Percentiles rank a stretch among this genome's conserved stretches.
Conservation (phyloP, 2,797 vertebrate genomes). For the Tamandua tetradactyla region DNA sequence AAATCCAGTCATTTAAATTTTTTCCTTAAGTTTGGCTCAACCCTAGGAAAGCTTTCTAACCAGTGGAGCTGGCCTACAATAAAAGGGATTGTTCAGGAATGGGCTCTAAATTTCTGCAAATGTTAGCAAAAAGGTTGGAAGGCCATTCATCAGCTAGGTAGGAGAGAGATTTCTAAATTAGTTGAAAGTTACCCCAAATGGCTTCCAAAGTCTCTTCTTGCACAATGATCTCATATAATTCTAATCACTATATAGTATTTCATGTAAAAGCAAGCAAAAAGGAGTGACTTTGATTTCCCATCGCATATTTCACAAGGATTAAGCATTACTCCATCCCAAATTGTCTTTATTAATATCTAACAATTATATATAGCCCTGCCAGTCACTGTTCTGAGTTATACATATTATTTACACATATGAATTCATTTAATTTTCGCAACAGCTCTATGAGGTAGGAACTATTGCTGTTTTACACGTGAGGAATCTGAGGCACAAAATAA, state of each 20-base stretch:
- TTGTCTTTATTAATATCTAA: neutral
- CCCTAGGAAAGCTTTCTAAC: neutral
- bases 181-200: neutral
- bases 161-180: conserved; percentile 12
- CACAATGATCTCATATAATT: neutral
- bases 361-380: neutral
- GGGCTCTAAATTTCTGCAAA: neutral
- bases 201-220: conserved; percentile 1
- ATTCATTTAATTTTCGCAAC: neutral
- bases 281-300: neutral
- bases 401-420: neutral
- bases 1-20: neutral
- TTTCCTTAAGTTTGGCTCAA: neutral
- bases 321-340: neutral
- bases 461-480: neutral
- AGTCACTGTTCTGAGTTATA: neutral
- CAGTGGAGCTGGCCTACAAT: neutral
- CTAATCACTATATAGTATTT: neutral
- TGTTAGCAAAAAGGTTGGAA: neutral
- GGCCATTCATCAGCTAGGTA: neutral
- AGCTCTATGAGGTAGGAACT: neutral
- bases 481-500: neutral
- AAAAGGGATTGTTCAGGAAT: neutral
- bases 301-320: neutral
- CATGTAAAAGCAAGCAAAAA: neutral